Base-by-base conservation (phyloP, 2,888 invertebrate species). In the Mesorhabditis spiculigera region DNA sequence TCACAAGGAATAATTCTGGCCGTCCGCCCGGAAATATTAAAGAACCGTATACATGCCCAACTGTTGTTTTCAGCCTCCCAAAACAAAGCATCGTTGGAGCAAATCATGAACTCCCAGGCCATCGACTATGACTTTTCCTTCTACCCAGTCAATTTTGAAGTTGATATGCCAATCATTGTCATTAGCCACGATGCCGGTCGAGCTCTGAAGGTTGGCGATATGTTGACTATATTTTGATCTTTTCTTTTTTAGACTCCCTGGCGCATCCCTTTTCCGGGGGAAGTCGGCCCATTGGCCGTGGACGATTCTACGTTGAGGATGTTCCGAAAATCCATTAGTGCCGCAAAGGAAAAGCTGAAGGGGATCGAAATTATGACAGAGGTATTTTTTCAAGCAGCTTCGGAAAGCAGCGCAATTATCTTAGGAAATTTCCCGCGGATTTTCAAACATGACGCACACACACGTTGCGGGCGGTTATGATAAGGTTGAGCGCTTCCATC, bases 81-180 rank as follows among this genome's bases (percentile, higher is more conserved):
- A 10, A 50, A 50, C n/a, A 13, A n/a, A 13, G 8, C 58, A 50
- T 1, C 58, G 58, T 13, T 50, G 58, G 58, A 50, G 58, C 58
- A 50, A 13, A n/a, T 50, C n/a, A 10, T 50, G 8, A 10, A 13
- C 58, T 13, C 58, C 8, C 58, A 50, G n/a, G 10, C 8, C 8
- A 50, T 50, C n/a, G 10, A n/a, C 8, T 50, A 50, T n/a, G 58
- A 50, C 58, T 50, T 50, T n/a, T 10, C 10, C 8, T 50, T 13
- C n/a, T 50, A 50, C 58, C 58, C 8, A 3, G 10, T 50, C 10
- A 10, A 10, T 13, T 50, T 50, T n/a, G 58, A 50, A 13, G 58
- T 50, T 50, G 58, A 50, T 50, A 50, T n/a, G 58, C 58, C 58
- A 50, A 50, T 50, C 58, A 50, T 50, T 50, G 58, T 50, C 58